A percentile compares a stretch with the other conserved stretches of the same genome.
phyloP scores from a whole-genome alignment of 1,140 invertebrate species.

The Ostrea edulis region DNA sequence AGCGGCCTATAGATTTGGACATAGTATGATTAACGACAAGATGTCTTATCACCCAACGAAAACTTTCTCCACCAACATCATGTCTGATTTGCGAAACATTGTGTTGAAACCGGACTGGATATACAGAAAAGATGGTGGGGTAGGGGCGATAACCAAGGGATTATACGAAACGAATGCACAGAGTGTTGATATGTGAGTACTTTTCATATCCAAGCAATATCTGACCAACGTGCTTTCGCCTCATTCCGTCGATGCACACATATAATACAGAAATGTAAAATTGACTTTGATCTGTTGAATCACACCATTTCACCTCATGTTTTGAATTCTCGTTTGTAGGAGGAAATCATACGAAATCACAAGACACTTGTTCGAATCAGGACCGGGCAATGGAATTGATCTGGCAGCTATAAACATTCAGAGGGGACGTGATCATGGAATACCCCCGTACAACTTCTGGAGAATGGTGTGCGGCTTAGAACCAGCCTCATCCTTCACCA shows the following conservation, averaged over 20 bases:
- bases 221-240: no score
- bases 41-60: constrained; percentile 86
- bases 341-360: constrained; percentile 86
- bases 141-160: constrained; percentile 42
- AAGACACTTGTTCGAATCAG: constrained; percentile 88
- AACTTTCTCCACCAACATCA: constrained; percentile 2
- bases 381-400: constrained; percentile 81
- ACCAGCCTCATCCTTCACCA: constrained; percentile 89
- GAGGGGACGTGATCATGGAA: constrained; percentile 93
- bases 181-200: constrained; percentile 43
- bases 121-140: constrained; percentile 47
- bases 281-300: no score
- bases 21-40: constrained; percentile 95
- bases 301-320: not conserved
- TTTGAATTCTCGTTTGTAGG: not conserved
- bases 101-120: constrained; percentile 44
- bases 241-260: no score
- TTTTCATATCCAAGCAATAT: no score
- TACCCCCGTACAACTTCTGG: constrained; percentile 93
- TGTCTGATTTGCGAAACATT: constrained; percentile 27
- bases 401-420: constrained; percentile 98
- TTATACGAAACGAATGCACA: constrained; percentile 48
- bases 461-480: constrained; percentile 91
- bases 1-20: constrained; percentile 95
- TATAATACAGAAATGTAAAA: no score